phyloP scores from a whole-genome alignment of 2,797 vertebrate genomes.

The Chiloscyllium punctatum region DNA sequence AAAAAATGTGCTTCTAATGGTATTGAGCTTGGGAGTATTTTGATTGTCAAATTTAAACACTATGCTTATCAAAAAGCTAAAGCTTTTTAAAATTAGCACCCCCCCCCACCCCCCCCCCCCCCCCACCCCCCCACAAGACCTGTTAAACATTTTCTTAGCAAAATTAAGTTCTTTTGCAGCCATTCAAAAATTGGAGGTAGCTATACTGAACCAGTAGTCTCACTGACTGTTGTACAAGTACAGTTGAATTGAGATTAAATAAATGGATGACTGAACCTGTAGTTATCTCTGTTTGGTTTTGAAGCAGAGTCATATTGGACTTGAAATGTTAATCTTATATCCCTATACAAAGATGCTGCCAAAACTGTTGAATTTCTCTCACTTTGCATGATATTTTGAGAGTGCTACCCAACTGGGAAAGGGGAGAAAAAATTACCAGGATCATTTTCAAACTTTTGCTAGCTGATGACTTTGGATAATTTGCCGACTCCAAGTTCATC shows the following conservation, averaged over 20 bases:
- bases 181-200: too few species aligned
- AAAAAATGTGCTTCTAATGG: not conserved
- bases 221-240: not conserved
- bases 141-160: not conserved
- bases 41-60: not conserved
- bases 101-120: fast-evolving
- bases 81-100: not conserved
- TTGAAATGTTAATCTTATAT: too few species aligned
- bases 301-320: too few species aligned
- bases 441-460: not conserved
- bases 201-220: not conserved
- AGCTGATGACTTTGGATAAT: not conserved
- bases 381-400: too few species aligned
- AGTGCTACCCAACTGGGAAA: not conserved
- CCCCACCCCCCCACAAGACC: not conserved
- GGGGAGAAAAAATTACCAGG: not conserved
- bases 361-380: too few species aligned
- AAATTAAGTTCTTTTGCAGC: not conserved
- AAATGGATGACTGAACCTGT: not conserved
- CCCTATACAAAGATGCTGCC: too few species aligned
- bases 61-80: not conserved
- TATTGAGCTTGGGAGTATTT: not conserved
- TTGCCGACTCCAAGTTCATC: not conserved
- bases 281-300: not conserved
- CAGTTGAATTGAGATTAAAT: not conserved